Evolutionary conservation across 2,888 invertebrate genomes (phyloP).

Genomic region (Ellobium chinense): DNA sequence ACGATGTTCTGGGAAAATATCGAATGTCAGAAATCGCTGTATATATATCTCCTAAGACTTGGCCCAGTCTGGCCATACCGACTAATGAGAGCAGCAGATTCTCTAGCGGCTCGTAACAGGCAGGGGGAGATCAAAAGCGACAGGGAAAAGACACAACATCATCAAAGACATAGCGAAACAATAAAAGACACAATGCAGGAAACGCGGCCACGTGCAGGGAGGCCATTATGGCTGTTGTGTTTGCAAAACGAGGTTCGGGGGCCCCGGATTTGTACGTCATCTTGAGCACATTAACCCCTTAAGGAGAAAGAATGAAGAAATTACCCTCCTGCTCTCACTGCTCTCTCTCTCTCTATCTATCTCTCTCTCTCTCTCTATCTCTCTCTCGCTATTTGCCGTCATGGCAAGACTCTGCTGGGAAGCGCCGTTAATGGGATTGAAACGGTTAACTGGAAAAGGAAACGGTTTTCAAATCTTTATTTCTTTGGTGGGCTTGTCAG

Average conservation of each 20-base stretch:
- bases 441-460: too few species aligned
- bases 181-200: constrained; percentile 19
- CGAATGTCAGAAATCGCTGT: too few species aligned
- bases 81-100: neutral
- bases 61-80: too few species aligned
- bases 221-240: neutral
- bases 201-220: neutral
- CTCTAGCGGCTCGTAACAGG: neutral
- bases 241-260: neutral
- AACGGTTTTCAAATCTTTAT: too few species aligned
- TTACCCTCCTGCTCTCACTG: neutral
- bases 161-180: constrained; percentile 16
- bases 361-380: neutral
- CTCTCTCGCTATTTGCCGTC: neutral
- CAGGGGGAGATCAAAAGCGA: constrained; percentile 12
- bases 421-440: too few species aligned
- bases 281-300: constrained; percentile 8
- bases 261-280: neutral
- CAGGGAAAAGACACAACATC: neutral
- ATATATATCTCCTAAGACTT: too few species aligned
- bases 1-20: too few species aligned
- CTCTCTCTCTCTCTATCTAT: neutral
- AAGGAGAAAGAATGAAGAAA: neutral
- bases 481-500: too few species aligned
- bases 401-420: too few species aligned